Percentiles rank a stretch among this genome's conserved stretches.
phyloP scores from a whole-genome alignment of 2,797 vertebrate genomes.

The Enteromius thamalakanensis region DNA sequence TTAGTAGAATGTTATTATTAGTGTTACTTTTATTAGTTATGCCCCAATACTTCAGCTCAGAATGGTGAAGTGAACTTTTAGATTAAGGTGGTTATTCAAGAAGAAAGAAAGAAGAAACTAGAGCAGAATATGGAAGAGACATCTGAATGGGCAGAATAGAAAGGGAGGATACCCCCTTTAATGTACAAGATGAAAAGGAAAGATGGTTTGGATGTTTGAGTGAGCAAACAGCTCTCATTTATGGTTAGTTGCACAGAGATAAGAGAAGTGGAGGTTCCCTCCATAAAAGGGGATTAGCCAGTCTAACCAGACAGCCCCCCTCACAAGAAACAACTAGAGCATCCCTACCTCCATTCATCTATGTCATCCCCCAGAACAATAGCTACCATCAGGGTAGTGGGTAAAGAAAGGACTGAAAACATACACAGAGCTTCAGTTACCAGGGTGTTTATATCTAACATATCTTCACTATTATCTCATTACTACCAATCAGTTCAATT shows the following conservation, averaged over 20 bases:
- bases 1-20: neutral
- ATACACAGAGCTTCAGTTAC: constrained; percentile 34
- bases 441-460: constrained; percentile 41
- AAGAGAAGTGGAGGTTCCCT: constrained; percentile 4
- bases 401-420: constrained; percentile 51
- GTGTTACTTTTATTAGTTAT: neutral
- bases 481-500: neutral
- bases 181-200: neutral
- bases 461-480: constrained; percentile 9
- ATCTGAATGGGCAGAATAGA: neutral
- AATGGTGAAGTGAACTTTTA: neutral
- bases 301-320: constrained; percentile 43
- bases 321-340: constrained; percentile 58
- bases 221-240: constrained; percentile 31
- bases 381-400: constrained; percentile 36
- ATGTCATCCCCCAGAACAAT: constrained; percentile 44
- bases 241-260: constrained; percentile 14
- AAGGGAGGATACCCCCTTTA: neutral
- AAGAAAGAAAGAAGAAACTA: neutral
- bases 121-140: neutral
- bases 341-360: constrained; percentile 55
- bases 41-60: neutral
- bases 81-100: neutral
- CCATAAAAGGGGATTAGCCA: constrained; percentile 43
- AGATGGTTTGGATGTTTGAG: neutral